phyloP scores from a whole-genome alignment of 2,797 vertebrate genomes.

The Prunella strophiata region DNA sequence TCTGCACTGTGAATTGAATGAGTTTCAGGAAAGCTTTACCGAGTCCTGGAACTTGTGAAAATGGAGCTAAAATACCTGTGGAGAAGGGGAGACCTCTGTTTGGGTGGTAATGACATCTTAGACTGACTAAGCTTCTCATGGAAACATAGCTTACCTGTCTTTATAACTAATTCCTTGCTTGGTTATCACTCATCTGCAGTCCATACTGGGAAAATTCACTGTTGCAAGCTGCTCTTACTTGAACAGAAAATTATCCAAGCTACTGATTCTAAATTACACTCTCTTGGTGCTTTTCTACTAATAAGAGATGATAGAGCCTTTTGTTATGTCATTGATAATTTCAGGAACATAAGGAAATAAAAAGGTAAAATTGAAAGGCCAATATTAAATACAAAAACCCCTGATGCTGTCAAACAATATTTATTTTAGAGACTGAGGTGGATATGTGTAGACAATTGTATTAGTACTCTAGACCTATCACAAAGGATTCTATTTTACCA shows the following conservation, averaged over 20 bases:
- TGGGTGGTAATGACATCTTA: neutral
- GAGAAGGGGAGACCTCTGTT: neutral
- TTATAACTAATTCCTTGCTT: neutral
- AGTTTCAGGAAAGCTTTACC: neutral
- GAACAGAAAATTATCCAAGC: neutral
- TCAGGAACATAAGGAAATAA: neutral
- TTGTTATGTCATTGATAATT: neutral
- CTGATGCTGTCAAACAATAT: neutral
- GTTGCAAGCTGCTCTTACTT: neutral
- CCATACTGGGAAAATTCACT: neutral
- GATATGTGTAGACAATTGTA: neutral
- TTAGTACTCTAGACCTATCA: neutral
- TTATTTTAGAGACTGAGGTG: neutral
- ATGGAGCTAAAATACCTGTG: neutral
- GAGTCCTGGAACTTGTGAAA: neutral
- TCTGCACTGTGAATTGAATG: neutral
- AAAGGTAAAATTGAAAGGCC: neutral
- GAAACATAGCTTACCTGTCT: neutral
- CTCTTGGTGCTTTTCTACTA: neutral
- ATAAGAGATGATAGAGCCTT: neutral
- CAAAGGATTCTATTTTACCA: neutral
- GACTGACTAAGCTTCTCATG: neutral
- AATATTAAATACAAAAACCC: neutral
- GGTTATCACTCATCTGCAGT: neutral
- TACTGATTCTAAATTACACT: neutral